These are phyloP conservation scores for Gallinago solitaria DNA, from an alignment of 2,797 vertebrate species.

Conservation along the genomic window DNA sequence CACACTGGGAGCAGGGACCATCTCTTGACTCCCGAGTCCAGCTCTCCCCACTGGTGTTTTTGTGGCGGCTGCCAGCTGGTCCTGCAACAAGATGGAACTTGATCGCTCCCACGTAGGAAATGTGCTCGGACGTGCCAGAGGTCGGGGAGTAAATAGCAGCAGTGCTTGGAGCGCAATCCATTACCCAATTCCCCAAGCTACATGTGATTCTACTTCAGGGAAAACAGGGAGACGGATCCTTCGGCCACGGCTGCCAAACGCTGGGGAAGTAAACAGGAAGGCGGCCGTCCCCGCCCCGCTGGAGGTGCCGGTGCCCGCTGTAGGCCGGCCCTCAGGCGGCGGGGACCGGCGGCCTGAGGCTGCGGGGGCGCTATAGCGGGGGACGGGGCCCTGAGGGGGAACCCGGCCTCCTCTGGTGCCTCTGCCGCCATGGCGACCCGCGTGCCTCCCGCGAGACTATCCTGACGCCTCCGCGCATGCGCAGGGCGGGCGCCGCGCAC, in stretches of 20 bases:
- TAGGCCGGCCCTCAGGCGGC: background rate
- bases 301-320: background rate
- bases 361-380: background rate
- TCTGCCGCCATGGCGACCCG: background rate
- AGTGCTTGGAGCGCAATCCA: background rate
- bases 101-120: background rate
- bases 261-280: background rate
- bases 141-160: background rate
- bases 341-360: too few species aligned
- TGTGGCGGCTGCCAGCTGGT: background rate
- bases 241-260: background rate
- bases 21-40: rapidly evolving
- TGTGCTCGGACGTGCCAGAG: rapidly evolving
- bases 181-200: rapidly evolving
- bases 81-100: background rate
- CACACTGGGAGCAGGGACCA: background rate
- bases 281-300: background rate
- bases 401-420: background rate
- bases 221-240: rapidly evolving
- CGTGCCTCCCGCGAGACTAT: background rate
- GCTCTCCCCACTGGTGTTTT: background rate
- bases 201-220: rapidly evolving
- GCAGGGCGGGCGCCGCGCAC: background rate
- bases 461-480: background rate
- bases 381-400: background rate